phyloP scores from a whole-genome alignment of 2,888 invertebrate genomes.

The Muschampia staudingeri region DNA sequence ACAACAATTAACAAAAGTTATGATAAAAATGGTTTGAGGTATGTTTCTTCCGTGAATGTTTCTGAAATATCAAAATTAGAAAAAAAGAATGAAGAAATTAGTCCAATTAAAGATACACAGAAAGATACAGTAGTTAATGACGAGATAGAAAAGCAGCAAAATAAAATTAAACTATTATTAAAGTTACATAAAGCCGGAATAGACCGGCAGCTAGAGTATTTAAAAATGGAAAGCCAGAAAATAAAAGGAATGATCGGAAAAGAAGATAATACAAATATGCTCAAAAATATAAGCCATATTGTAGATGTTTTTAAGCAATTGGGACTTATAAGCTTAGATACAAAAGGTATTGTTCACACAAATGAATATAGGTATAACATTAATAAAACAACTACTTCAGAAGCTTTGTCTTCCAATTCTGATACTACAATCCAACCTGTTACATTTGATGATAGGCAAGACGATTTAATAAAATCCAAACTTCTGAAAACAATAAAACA shows the following conservation, averaged over 20 bases:
- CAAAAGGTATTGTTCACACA: neutral
- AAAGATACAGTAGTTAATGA: slow-evolving; percentile 32
- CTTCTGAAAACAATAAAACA: slow-evolving; percentile 74
- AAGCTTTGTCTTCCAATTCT: neutral
- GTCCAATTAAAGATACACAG: neutral
- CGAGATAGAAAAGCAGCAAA: slow-evolving; percentile 71
- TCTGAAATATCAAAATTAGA: slow-evolving; percentile 84
- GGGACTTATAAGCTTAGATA: slow-evolving; percentile 9
- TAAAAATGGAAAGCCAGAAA: slow-evolving; percentile 77
- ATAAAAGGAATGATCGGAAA: slow-evolving; percentile 70
- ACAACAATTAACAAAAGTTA: slow-evolving; percentile 85
- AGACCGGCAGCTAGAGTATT: slow-evolving; percentile 75
- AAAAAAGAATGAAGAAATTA: slow-evolving; percentile 61
- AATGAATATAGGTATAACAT: neutral
- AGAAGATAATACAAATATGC: slow-evolving; percentile 62
- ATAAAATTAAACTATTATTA: slow-evolving; percentile 75
- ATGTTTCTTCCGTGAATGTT: slow-evolving; percentile 82
- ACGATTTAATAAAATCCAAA: slow-evolving; percentile 65
- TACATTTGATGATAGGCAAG: slow-evolving; percentile 50
- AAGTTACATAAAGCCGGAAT: slow-evolving; percentile 77
- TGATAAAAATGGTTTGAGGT: slow-evolving; percentile 80
- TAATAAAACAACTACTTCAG: neutral
- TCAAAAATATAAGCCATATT: slow-evolving; percentile 41
- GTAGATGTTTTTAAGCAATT: slow-evolving; percentile 27
- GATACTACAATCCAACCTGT: neutral